Evolutionary conservation across 2,888 invertebrate genomes (phyloP), one percentile per base, ranked within the genome.

Genomic region (Julus scandinavius): DNA sequence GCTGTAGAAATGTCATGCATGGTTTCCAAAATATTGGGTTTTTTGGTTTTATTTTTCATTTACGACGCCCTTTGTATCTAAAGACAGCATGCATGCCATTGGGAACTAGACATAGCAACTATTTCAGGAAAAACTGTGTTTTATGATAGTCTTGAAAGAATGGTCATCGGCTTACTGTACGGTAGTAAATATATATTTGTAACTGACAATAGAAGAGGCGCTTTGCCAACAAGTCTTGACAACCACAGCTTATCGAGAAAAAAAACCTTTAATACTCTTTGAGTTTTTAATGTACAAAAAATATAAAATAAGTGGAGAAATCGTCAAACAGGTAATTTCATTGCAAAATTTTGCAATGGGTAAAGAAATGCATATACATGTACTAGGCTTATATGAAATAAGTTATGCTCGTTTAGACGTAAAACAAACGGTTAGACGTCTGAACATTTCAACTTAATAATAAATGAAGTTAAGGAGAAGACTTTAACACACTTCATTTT

Each of bases 371-470:
- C n/a, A 45, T 45, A 45, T 45, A 29, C 29, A 29, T 29, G 29
- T 29, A n/a, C n/a, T n/a, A 50, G 50, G 7, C 13, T 7, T 50
- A 13, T 50, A 29, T 29, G 29, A 45, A 45, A 13, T 54, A 54
- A 54, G 15, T 15, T 54, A 3, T 72, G 72, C 29, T 20, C 72
- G 29, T 72, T 72, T 72, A 72, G 72, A 20, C 29, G 1, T 63
- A 20, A 72, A 72, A 29, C 72, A 20, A 11, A 11, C 20, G 7
- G 6, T 72, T 29, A 7, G 11, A 54, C 29, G 0, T 9, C 11
- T 29, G 72, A 72, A 29, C 72, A 20, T 72, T 72, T 72, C 72
- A 80, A 17, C 4, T 63, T 63, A 63, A 63, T 63, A 63, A 63
- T 63, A 63, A 20, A 63, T 63, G 63, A 20, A 63, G 20, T 17